Conservation (phyloP, 37 sponge, comb jelly and placozoan species). For the Bolinopsis microptera region DNA sequence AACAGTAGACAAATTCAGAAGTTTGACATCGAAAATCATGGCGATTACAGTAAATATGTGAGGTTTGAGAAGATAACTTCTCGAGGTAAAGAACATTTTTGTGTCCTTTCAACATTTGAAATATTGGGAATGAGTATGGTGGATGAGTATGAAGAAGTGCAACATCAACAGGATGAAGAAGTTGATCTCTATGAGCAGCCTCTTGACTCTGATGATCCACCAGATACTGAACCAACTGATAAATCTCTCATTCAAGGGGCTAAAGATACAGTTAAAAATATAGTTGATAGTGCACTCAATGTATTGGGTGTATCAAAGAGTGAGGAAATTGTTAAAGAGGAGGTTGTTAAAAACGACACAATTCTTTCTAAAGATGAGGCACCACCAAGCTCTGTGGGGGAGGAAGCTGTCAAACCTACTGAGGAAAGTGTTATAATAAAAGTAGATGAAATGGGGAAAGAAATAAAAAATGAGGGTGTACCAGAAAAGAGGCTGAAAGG, state of each 20-base stretch:
- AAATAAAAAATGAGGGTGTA: constrained; percentile 1
- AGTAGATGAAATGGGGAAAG: constrained; percentile 39
- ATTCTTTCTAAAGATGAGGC: neutral
- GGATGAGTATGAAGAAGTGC: constrained; percentile 58
- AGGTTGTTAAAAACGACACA: neutral
- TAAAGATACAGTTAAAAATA: constrained; percentile 51
- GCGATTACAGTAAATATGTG: constrained; percentile 50
- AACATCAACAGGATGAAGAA: neutral
- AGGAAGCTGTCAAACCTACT: neutral
- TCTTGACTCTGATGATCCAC: neutral
- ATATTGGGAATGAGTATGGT: constrained; percentile 59
- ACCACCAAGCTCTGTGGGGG: neutral
- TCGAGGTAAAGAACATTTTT: constrained; percentile 51
- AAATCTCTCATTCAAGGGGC: constrained; percentile 44
- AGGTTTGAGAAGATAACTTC: constrained; percentile 50
- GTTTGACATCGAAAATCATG: constrained; percentile 19
- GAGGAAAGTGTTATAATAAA: constrained; percentile 9
- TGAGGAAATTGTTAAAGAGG: neutral
- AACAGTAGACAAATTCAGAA: constrained; percentile 34
- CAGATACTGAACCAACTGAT: neutral
- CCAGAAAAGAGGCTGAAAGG: constrained; percentile 39
- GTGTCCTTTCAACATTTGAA: constrained; percentile 15
- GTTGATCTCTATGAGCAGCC: constrained; percentile 40
- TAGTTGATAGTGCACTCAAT: constrained; percentile 54
- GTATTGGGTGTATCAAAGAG: constrained; percentile 55